Evolutionary conservation across 2,888 invertebrate genomes (phyloP), one percentile per base, ranked within the genome.

Genomic region (Alloscopus bannaensis): DNA sequence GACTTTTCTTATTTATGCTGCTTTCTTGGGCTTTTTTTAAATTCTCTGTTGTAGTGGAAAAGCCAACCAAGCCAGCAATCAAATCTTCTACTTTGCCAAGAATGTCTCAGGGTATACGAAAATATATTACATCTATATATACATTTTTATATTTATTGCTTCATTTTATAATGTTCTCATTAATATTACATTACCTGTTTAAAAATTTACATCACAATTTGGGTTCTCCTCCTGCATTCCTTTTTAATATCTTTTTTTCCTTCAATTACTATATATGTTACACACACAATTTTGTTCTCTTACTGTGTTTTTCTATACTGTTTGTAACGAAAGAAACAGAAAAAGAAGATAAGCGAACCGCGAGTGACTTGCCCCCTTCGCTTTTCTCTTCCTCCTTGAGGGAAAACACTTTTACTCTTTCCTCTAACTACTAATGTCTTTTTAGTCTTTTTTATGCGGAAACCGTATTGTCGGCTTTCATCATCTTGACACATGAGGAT

Each of bases 11-110:
- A 59, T 81, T 65, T 73, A 77, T 66, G 36, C 78, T 84, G 47
- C 66, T 76, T 70, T 64, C 64, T 57, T 65, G 76, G 77, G 80
- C 72, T 69, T 59, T 69, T 68, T 55, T 72, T 66, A 50, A 60
- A 57, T 60, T 78, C 50, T 69, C 31, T 71, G 60, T 75, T 77
- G 65, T 91, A 95, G 95, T 95, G 92, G 95, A 95, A 91, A 96
- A 96, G 91, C 96, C 96, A 89, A 93, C 96, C 89, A 97, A 96
- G 92, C 96, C 96, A 90, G 96, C 96, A 90, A 96, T 97, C 91
- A 97, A 96, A 92, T 96, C 96, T 89, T 96, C 96, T 87, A 96
- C 96, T 89, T 93, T 96, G 90, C 96, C 96, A 89, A 92, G 96
- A 92, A 95, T 95, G 87, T 95, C 95, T 87, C 96, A 96, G 94